Evolutionary conservation across 2,888 invertebrate species (phyloP), one percentile per base, ranked within the genome.

Genomic region (Meghimatium bilineatum): DNA sequence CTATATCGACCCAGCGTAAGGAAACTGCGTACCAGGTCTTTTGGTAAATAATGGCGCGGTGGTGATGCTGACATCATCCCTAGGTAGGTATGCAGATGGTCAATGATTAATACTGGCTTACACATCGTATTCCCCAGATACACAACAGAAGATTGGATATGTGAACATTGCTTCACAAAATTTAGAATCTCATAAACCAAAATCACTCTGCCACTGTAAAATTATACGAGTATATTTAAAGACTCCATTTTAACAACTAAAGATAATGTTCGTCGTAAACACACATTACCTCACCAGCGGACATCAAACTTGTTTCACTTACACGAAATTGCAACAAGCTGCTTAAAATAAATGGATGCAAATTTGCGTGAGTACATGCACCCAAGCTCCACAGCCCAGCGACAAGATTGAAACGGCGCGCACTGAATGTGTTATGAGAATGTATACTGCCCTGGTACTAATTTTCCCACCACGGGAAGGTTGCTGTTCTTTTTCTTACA

Each of bases 371-470:
- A 56, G 2, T 63, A 81, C 36, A n/a, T 49, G 49, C 72, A 23
- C 72, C 49, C 49, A 20, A 36, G 3, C 72, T 20, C 3, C 38
- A 49, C 8, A 23, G 17, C 56, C 20, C 72, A 20, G 66, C 74
- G 29, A 74, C 75, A 36, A 82, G 66, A 82, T 66, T 82, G 75
- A 75, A 75, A 81, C 74, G 44, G 74, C 67, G 74, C 67, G 8
- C 60, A 74, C 81, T 52, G n/a, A 81, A 74, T 81, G 81, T 74
- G 74, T 52, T 38, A 60, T 12, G 63, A 63, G 63, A 74, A 63
- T 36, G 71, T 34, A 60, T 74, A 34, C 23, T 69, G 52, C 44
- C 66, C 20, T 17, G 34, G 49, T 71, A 71, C 71, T 52, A 52
- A 34, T 26, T 52, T 69, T 80, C 56, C 56, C 60, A 10, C 74